Percentiles rank a stretch among this genome's conserved stretches.
Conservation (phyloP, 2,113 vertebrate genomes). For the Herpailurus yagouaroundi region DNA sequence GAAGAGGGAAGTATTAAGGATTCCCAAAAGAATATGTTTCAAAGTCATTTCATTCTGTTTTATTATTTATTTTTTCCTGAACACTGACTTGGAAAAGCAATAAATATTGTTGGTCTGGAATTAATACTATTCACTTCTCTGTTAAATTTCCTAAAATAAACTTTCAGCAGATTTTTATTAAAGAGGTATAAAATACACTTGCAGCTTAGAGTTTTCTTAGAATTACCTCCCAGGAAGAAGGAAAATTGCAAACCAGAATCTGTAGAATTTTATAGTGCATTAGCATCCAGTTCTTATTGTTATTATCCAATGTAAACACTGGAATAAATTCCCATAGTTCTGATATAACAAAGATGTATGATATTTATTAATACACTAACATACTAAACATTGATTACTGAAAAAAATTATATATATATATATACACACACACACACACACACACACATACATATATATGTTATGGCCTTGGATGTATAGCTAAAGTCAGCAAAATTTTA, state of each 20-base stretch:
- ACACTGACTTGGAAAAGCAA: background rate
- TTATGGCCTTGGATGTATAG: background rate
- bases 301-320: background rate
- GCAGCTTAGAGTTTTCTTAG: background rate
- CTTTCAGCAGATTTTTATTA: background rate
- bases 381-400: background rate
- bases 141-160: slow-evolving; percentile 35
- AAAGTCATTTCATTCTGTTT: background rate
- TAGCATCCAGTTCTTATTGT: background rate
- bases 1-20: background rate
- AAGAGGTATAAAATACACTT: background rate
- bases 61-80: background rate
- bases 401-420: background rate
- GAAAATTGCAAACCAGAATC: background rate
- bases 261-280: background rate
- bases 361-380: background rate
- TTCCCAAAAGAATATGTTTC: background rate
- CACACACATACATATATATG: background rate
- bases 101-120: background rate
- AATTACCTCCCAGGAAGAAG: background rate
- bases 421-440: background rate
- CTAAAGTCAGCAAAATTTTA: background rate
- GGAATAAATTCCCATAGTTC: background rate
- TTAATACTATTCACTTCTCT: background rate
- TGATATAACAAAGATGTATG: background rate